phyloP scores from a whole-genome alignment of 2,113 vertebrate species.

The Naja naja region DNA sequence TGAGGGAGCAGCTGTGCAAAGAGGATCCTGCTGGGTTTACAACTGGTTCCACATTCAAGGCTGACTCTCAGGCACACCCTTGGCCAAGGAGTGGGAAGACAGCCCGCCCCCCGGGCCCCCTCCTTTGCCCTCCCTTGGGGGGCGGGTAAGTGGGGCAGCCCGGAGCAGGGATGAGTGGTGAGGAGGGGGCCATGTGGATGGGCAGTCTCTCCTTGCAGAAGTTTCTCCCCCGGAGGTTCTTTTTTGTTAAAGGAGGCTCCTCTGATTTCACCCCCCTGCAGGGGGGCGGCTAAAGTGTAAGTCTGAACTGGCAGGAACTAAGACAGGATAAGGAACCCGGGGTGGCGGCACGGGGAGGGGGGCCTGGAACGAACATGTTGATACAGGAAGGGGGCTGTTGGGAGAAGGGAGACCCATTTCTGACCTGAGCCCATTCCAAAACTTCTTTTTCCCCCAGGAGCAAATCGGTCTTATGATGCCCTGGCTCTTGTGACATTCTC shows the following conservation, averaged over 20 bases:
- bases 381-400: not conserved
- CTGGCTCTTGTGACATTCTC: not conserved
- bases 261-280: not conserved
- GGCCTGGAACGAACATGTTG: not conserved
- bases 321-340: not conserved
- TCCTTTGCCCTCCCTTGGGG: not conserved
- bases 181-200: not conserved
- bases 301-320: not conserved
- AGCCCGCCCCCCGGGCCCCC: not conserved
- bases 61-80: not conserved
- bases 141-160: not conserved
- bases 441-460: too few species aligned
- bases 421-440: not conserved
- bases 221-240: not conserved
- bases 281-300: not conserved
- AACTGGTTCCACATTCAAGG: not conserved
- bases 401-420: not conserved
- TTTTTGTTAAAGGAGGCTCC: not conserved
- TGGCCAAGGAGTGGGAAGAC: not conserved
- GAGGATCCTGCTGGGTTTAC: not conserved
- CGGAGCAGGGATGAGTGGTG: not conserved
- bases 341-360: not conserved
- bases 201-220: not conserved
- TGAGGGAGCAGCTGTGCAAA: not conserved
- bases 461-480: not conserved